Conservation (phyloP, 2,797 vertebrate species). For the Pantherophis alleghaniensis region DNA sequence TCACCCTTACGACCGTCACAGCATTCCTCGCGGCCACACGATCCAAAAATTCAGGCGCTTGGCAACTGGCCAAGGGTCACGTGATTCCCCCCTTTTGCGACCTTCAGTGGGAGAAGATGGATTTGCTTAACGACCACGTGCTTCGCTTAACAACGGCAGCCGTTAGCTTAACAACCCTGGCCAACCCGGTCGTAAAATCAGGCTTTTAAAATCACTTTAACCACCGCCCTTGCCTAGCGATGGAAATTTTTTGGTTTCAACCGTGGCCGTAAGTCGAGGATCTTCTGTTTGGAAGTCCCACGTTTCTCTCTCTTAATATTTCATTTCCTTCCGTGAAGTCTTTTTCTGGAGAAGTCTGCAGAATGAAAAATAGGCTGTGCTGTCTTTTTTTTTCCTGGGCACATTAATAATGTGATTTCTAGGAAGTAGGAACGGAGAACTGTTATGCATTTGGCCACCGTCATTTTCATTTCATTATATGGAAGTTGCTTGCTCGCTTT, state of each 20-base stretch:
- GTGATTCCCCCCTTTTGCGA: too few relatives aligned
- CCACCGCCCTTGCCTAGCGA: neutral
- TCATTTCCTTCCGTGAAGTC: neutral
- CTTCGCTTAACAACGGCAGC: too few relatives aligned
- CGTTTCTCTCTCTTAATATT: neutral
- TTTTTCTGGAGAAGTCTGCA: neutral
- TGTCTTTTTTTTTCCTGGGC: neutral
- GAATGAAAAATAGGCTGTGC: neutral
- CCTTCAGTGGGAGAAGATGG: too few relatives aligned
- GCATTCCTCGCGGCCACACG: neutral
- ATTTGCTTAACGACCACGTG: too few relatives aligned
- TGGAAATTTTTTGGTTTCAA: neutral
- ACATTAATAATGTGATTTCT: neutral
- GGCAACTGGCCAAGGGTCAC: neutral
- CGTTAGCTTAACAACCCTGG: neutral
- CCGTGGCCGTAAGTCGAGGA: neutral
- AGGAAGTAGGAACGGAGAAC: neutral
- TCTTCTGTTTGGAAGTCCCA: neutral
- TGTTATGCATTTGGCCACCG: slow-evolving; percentile 54
- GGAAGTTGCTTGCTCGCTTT: neutral
- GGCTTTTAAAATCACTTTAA: neutral
- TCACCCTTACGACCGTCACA: neutral
- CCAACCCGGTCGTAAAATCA: neutral
- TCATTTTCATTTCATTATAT: neutral
- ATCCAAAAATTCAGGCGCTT: neutral